Evolutionary conservation across 2,797 vertebrate species (phyloP), one percentile per base, ranked within the genome.

Genomic region (Syncerus caffer): DNA sequence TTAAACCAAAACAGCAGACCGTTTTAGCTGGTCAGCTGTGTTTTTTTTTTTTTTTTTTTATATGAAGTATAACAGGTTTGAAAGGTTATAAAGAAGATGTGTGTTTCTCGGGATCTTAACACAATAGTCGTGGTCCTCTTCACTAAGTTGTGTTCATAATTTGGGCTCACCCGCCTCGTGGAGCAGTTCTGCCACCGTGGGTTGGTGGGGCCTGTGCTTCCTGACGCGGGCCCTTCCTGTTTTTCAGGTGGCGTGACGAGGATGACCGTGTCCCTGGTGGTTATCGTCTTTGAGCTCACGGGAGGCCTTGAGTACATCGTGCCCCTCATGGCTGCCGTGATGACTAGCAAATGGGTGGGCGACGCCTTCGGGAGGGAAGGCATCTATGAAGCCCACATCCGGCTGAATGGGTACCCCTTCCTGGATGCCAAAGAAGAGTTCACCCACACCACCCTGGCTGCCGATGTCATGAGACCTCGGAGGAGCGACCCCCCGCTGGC

Each of bases 291-390:
- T 93, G 99, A 99, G 98, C 99, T 99, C 97, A 99, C 99, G 0
- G 99, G 99, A 9, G 99, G 99, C 3, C 97, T 99, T 97, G 99
- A 99, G 98, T 99, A 99, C 98, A 99, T 99, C 92, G 99, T 99
- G 84, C 99, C 99, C 11, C 99, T 99, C 83, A 99, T 99, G 99
- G 99, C 99, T 13, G 99, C 99, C 7, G 99, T 99, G 97, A 99
- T 99, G 99, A 99, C 99, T 98, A 99, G 99, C 99, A 99, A 99
- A 98, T 99, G 99, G 99, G 99, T 99, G 97, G 99, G 99, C 38
- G 99, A 99, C 62, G 99, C 99, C 17, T 99, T 99, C 67, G 99
- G 99, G 38, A 99, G 99, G 21, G 99, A 99, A 99, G 99, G 99
- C 76, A 99, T 99, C 98, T 99, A 99, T 74, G 99, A 99, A 98